These are phyloP conservation scores for Saturnia japonica DNA, from an alignment of 2,888 invertebrate species.

Conservation along the genomic window DNA sequence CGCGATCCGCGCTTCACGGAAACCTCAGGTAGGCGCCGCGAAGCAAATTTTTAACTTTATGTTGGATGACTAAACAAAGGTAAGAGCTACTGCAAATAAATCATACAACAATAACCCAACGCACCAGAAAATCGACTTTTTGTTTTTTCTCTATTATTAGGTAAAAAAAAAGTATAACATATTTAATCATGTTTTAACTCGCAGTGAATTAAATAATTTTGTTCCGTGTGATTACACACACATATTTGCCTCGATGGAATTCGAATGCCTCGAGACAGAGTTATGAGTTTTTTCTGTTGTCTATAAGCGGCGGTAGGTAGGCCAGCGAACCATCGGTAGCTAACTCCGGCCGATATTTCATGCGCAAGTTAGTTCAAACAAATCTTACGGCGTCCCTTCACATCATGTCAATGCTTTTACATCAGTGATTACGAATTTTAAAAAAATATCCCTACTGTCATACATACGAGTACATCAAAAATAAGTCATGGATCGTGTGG, in stretches of 20 bases:
- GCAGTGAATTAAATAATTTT: constrained; percentile 69
- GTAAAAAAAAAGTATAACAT: constrained; percentile 3
- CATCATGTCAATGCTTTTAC: constrained; percentile 66
- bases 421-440: constrained; percentile 47
- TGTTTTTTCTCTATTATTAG: constrained; percentile 27
- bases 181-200: constrained; percentile 40
- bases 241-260: constrained; percentile 78
- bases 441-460: neutral
- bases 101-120: constrained; percentile 35
- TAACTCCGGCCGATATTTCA: constrained; percentile 69
- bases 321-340: constrained; percentile 81
- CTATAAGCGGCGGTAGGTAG: constrained; percentile 73
- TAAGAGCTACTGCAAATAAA: constrained; percentile 35
- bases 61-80: constrained; percentile 43
- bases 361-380: constrained; percentile 80
- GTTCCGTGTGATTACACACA: constrained; percentile 77
- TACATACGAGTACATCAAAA: neutral
- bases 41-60: constrained; percentile 42
- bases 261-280: constrained; percentile 68
- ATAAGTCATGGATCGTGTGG: neutral
- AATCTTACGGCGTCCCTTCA: constrained; percentile 78
- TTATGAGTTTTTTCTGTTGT: constrained; percentile 65
- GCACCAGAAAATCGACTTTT: constrained; percentile 34
- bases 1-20: constrained; percentile 72
- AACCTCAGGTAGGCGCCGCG: constrained; percentile 64